Conservation (phyloP, 2,888 invertebrate genomes). For the Chrysomela aeneicollis region DNA sequence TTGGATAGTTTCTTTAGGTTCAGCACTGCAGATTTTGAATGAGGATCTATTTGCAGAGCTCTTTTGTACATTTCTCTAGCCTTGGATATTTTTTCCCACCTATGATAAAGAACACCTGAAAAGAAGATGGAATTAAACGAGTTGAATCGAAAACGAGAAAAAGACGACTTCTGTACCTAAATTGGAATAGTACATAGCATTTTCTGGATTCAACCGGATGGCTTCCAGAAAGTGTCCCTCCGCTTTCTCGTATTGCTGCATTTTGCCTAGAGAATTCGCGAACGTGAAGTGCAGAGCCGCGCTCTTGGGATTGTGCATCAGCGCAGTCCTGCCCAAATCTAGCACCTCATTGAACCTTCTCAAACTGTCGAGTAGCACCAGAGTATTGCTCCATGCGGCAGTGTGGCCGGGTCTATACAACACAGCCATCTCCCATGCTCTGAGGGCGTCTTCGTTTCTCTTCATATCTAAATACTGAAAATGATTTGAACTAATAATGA, state of each 20-base stretch:
- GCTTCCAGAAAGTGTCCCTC: constrained; percentile 83
- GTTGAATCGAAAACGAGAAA: not conserved
- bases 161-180: constrained; percentile 65
- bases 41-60: constrained; percentile 78
- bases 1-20: constrained; percentile 68
- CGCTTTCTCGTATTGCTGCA: constrained; percentile 72
- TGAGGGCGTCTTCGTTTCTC: constrained; percentile 75
- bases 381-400: constrained; percentile 91
- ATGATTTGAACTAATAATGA: constrained; percentile 33
- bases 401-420: constrained; percentile 78
- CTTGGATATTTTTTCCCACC: constrained; percentile 80
- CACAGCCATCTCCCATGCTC: constrained; percentile 85
- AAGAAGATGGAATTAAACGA: constrained; percentile 40
- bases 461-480: constrained; percentile 81
- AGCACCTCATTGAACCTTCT: constrained; percentile 70
- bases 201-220: constrained; percentile 69
- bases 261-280: constrained; percentile 88
- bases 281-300: constrained; percentile 84
- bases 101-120: constrained; percentile 89
- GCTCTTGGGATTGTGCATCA: constrained; percentile 75
- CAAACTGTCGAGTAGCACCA: constrained; percentile 81
- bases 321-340: constrained; percentile 73
- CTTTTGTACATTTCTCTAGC: constrained; percentile 79
- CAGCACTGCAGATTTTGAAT: constrained; percentile 71
- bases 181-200: constrained; percentile 88